phyloP scores from a whole-genome alignment of 1,140 invertebrate genomes.

The Psilanteris sp. region DNA sequence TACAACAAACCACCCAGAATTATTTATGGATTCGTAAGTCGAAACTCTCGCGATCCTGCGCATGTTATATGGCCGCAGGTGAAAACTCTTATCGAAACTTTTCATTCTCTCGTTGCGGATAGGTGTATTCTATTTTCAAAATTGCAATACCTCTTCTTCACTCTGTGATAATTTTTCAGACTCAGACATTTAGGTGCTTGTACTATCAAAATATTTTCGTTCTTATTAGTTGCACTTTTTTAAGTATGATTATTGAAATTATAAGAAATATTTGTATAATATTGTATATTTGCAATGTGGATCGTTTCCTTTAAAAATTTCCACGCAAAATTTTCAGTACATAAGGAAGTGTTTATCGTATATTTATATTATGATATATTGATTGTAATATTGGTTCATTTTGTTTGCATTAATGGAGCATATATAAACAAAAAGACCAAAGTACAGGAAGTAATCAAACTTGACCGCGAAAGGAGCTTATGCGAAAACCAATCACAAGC shows the following conservation, averaged over 20 bases:
- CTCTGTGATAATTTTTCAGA: constrained; percentile 45
- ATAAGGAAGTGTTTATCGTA: constrained; percentile 28
- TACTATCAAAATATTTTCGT: constrained; percentile 2
- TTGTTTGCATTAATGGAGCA: constrained; percentile 47
- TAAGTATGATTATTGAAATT: neutral
- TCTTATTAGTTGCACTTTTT: constrained; percentile 1
- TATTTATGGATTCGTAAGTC: constrained; percentile 69
- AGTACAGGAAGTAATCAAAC: constrained; percentile 58
- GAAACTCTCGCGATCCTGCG: constrained; percentile 48
- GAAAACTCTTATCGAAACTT: constrained; percentile 69
- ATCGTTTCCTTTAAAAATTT: too few species aligned
- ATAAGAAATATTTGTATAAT: too few species aligned
- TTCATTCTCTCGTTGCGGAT: constrained; percentile 59
- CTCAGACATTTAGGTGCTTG: constrained; percentile 20
- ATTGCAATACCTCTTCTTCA: constrained; percentile 33
- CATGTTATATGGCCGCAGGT: constrained; percentile 66
- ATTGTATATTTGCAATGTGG: too few species aligned
- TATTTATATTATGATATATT: too few species aligned
- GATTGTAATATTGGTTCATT: constrained; percentile 33
- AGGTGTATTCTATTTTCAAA: constrained; percentile 65
- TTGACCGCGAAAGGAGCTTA: constrained; percentile 57
- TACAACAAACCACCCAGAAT: constrained; percentile 61
- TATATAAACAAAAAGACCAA: constrained; percentile 50
- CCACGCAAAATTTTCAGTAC: constrained; percentile 11
- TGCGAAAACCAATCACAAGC: constrained; percentile 59